Evolutionary conservation across 37 sponge, comb jelly and placozoan species (phyloP), one percentile per base, ranked within the genome.

Genomic region (Oopsacas minuta): DNA sequence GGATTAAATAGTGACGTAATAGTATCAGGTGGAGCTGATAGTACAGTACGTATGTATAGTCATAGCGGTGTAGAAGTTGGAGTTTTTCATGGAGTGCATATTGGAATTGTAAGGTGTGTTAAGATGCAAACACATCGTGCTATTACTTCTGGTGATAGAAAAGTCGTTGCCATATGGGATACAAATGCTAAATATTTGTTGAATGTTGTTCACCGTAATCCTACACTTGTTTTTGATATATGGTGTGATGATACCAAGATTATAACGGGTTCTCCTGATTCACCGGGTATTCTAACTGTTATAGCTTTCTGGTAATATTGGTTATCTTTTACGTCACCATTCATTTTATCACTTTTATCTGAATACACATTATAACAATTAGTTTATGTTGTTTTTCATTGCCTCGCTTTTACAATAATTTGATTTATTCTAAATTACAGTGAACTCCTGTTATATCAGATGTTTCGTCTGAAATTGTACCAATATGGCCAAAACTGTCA

Each of bases 181-280:
- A 52, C 38, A 23, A 52, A 87, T 83, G 90, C 5, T 91, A 83
- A 87, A 37, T 53, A 0, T 0, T 23, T 0, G 42, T 0, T 25
- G 35, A 81, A 36, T 85, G 75, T 36, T 5, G 85, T 92, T 17
- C 89, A 94, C 85, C 81, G 88, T 20, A 89, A 94, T 75, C 88
- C 91, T 36, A 86, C 86, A 1, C 86, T 90, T 8, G 82, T 94
- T 1, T 93, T 90, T 17, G 42, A 89, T 8, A 83, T 94, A 86
- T 90, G 88, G 86, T 86, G 86, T 3, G 90, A 91, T 32, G 87
- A 89, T 23, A 90, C 90, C 0, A 52, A 42, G 36, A 88, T 94
- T 36, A 89, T 94, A 23, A 94, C 95, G 17, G 93, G 89, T 23
- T 90, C 95, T 1, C 95, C 95, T 36, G 95, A 94, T 46, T 83